Percentiles rank a stretch among this genome's conserved stretches.
Conservation (phyloP, 53 echinoderm and acorn worm species). For the Antedon mediterranea region DNA sequence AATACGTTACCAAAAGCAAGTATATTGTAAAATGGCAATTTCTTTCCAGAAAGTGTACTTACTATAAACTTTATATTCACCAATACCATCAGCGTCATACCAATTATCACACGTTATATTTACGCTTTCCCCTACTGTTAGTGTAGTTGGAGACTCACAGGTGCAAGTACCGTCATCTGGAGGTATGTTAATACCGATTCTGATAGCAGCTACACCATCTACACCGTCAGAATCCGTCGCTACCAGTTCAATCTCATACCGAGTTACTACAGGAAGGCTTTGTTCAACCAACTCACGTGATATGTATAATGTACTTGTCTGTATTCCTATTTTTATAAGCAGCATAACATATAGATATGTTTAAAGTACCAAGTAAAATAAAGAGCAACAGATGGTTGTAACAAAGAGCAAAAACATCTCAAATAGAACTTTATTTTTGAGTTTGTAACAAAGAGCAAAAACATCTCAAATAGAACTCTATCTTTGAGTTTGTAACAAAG, state of each 20-base stretch:
- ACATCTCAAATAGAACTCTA: too few species aligned
- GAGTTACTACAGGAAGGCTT: not conserved
- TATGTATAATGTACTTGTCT: not conserved
- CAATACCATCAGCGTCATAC: not conserved
- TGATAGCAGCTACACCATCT: not conserved
- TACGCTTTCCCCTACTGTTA: not conserved
- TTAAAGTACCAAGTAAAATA: too few species aligned
- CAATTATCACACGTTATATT: not conserved
- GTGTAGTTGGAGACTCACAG: not conserved
- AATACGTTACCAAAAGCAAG: too few species aligned
- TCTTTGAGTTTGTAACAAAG: too few species aligned
- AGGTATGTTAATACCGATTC: not conserved
- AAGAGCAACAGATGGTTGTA: too few species aligned
- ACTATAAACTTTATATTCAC: not conserved
- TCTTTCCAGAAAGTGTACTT: too few species aligned
- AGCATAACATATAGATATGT: not conserved
- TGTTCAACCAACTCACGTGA: not conserved
- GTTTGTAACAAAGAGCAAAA: too few species aligned
- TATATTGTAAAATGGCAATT: too few species aligned
- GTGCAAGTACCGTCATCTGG: not conserved
- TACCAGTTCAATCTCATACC: not conserved
- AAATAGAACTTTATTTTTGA: too few species aligned
- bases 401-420: too few species aligned
- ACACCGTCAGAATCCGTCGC: not conserved
- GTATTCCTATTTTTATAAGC: not conserved